These are phyloP conservation scores for Lysandra bellargus DNA, from an alignment of 2,888 invertebrate genomes.

Conservation along the genomic window DNA sequence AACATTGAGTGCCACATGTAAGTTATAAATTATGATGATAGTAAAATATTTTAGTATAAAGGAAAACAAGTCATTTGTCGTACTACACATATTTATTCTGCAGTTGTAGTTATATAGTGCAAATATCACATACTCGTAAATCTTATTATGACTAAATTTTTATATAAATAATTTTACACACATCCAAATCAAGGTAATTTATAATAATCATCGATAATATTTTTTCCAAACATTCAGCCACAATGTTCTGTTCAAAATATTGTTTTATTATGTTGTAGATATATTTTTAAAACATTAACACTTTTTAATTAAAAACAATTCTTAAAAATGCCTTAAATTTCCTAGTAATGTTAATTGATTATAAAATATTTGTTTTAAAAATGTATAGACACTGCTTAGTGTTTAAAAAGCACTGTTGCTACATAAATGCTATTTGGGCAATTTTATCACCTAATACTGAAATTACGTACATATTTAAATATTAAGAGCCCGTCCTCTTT, in stretches of 20 bases:
- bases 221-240: conserved; percentile 7
- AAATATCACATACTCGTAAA: conserved; percentile 73
- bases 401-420: background rate
- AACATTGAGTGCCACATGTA: conserved; percentile 30
- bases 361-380: background rate
- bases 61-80: conserved; percentile 38
- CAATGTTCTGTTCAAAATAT: background rate
- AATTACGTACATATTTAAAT: background rate
- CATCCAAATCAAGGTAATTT: conserved; percentile 37
- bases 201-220: background rate
- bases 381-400: background rate
- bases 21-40: conserved; percentile 13
- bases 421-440: conserved; percentile 5
- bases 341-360: background rate
- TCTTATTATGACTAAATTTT: conserved; percentile 56
- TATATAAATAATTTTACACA: conserved; percentile 41
- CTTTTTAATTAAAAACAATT: background rate
- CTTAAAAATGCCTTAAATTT: conserved; percentile 4
- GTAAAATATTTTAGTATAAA: conserved; percentile 25
- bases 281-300: background rate
- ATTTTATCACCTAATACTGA: conserved; percentile 7
- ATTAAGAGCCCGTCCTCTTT: background rate
- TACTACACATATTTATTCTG: conserved; percentile 58
- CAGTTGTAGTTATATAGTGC: conserved; percentile 56
- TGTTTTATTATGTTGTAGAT: background rate